Base-by-base conservation (phyloP, 2,797 vertebrate species). In the Tapirus indicus region DNA sequence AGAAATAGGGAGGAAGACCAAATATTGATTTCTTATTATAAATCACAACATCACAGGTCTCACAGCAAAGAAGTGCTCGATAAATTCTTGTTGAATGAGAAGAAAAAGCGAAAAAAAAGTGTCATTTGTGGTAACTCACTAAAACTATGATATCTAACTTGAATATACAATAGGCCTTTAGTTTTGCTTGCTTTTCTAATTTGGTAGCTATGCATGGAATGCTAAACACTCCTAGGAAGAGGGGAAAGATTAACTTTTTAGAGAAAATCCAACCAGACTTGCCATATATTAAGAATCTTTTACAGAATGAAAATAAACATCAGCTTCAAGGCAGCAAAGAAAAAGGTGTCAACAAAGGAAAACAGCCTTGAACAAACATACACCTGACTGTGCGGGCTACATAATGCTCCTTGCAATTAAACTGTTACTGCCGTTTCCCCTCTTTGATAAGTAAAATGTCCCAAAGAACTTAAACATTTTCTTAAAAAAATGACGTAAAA, bases 131-230 rank as follows among this genome's bases (percentile, higher is more conserved):
- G 69, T 80, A 92, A 84, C 84, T 80, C 75, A 88, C 58, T 80
- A 84, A 95, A 91, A 52, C 69, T 78, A 74, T 18, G 49, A 62
- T n/a, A 66, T 88, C 69, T 80, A 82, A 91, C 41, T 60, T 32
- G 49, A 91, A 77, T 58, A 69, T 38, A 82, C 47, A 88, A 83
- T 27, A 94, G 4, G 64, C 10, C 64, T 96, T 94, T 62, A 29
- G 84, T 54, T 94, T 95, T 96, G 49, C 66, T 94, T 91, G 69
- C 58, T 95, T 97, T 95, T 87, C 82, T 41, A 91, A 88, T 96
- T 93, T 92, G 17, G n/a, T 69, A 85, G 88, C 49, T 96, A 97
- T 97, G 96, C 38, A 25, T 95, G 93, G 95, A 97, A 97, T 94
- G 75, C 75, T 92, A 89, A 83, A 84, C 64, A 95, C 29, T 82